Conservation (phyloP, 2,113 vertebrate species). For the Microcebus murinus region DNA sequence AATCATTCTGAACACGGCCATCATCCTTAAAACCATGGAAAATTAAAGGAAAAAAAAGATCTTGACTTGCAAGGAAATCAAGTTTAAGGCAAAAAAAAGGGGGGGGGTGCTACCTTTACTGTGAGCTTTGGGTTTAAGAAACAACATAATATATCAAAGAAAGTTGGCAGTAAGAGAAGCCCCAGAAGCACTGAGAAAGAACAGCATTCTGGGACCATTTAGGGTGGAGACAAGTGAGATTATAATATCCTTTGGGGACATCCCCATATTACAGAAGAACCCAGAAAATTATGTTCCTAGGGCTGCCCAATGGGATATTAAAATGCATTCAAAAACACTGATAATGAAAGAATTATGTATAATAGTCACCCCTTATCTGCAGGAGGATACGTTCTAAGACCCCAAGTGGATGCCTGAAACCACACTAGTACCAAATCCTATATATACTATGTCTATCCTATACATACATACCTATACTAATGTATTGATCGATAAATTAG, state of each 20-base stretch:
- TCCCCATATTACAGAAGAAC: not conserved
- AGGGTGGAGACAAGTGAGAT: not conserved
- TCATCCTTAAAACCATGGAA: not conserved
- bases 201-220: accelerated
- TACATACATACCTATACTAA: not conserved
- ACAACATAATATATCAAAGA: not conserved
- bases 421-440: not conserved
- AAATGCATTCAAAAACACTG: not conserved
- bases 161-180: not conserved
- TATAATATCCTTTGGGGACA: not conserved
- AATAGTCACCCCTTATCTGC: not conserved
- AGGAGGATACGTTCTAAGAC: not conserved
- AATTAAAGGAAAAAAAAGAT: not conserved
- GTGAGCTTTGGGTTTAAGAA: not conserved
- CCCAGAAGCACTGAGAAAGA: not conserved
- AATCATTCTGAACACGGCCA: not conserved
- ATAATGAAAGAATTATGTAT: not conserved
- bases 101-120: not conserved
- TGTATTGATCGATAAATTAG: not conserved
- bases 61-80: not conserved
- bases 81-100: not conserved
- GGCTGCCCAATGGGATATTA: not conserved
- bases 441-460: not conserved
- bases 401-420: not conserved
- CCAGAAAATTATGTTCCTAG: not conserved